Percentiles rank a stretch among this genome's conserved stretches.
Evolutionary conservation across 2,797 vertebrate genomes (phyloP).

Genomic region (Dermochelys coriacea): DNA sequence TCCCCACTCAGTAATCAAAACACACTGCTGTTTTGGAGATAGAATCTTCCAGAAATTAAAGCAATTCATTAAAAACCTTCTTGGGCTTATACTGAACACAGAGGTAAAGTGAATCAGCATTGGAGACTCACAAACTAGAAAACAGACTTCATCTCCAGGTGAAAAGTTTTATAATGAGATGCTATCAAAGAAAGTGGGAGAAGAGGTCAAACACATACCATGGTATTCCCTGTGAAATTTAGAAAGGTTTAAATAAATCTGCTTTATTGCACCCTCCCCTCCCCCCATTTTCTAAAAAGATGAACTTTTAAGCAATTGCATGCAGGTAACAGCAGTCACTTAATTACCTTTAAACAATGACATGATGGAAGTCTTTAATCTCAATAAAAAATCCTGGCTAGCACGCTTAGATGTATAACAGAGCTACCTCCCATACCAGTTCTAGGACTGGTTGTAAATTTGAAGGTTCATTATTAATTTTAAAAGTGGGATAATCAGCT

Average conservation of each 20-base stretch:
- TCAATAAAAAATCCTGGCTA: background rate
- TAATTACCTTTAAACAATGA: background rate
- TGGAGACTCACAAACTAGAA: background rate
- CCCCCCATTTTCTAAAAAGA: conserved; percentile 15
- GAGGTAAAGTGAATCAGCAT: background rate
- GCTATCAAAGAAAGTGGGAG: background rate
- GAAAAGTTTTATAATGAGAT: conserved; percentile 30
- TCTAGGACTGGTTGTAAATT: background rate
- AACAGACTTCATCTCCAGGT: conserved; percentile 10
- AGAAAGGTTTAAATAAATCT: conserved; percentile 37
- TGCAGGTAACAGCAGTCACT: background rate
- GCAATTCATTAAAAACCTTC: background rate
- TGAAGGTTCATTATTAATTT: conserved; percentile 34
- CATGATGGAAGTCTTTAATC: background rate
- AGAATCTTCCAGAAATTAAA: background rate
- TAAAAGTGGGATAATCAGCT: background rate
- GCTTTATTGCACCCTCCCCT: background rate
- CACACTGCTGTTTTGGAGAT: background rate
- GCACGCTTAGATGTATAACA: background rate
- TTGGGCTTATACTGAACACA: background rate
- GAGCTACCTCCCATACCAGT: conserved; percentile 18
- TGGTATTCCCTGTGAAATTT: conserved; percentile 43
- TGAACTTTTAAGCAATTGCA: background rate
- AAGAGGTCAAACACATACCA: background rate
- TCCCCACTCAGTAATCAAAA: background rate